Conservation (phyloP, 1,140 invertebrate species). For the Heliconius melpomene region DNA sequence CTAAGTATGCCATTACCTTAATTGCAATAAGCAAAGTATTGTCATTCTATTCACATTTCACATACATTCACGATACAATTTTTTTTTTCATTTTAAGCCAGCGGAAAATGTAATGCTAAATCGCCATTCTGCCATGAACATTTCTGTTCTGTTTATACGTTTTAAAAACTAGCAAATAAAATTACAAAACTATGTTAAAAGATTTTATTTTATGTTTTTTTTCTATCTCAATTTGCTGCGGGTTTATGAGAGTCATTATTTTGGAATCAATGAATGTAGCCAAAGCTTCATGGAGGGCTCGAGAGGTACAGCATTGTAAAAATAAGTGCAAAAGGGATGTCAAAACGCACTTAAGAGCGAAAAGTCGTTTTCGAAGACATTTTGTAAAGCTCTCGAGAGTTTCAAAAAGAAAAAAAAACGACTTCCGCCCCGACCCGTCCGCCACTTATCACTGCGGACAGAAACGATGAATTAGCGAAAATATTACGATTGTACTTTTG, state of each 20-base stretch:
- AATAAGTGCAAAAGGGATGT: slow-evolving; percentile 68
- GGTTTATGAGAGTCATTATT: slow-evolving; percentile 40
- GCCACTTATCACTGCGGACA: slow-evolving; percentile 63
- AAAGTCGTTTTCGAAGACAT: slow-evolving; percentile 75
- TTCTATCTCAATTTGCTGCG: background rate
- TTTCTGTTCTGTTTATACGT: background rate
- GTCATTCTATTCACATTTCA: slow-evolving; percentile 12
- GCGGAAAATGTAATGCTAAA: background rate
- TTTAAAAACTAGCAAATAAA: background rate
- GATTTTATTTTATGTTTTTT: background rate
- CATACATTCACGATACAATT: background rate
- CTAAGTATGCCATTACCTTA: slow-evolving; percentile 13
- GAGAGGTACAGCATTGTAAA: slow-evolving; percentile 67
- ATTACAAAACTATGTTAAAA: background rate
- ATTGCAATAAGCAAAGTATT: slow-evolving; percentile 15
- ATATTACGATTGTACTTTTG: slow-evolving; percentile 36
- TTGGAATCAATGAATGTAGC: slow-evolving; percentile 44
- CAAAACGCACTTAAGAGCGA: slow-evolving; percentile 70
- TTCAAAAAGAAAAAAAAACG: slow-evolving; percentile 64
- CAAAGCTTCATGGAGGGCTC: slow-evolving; percentile 41
- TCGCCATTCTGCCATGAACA: background rate
- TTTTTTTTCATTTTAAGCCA: background rate
- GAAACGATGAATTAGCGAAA: slow-evolving; percentile 69
- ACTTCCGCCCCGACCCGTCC: slow-evolving; percentile 62
- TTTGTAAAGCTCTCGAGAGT: slow-evolving; percentile 71